Evolutionary conservation across 2,888 invertebrate genomes (phyloP).

Genomic region (Loripinus fragilis): DNA sequence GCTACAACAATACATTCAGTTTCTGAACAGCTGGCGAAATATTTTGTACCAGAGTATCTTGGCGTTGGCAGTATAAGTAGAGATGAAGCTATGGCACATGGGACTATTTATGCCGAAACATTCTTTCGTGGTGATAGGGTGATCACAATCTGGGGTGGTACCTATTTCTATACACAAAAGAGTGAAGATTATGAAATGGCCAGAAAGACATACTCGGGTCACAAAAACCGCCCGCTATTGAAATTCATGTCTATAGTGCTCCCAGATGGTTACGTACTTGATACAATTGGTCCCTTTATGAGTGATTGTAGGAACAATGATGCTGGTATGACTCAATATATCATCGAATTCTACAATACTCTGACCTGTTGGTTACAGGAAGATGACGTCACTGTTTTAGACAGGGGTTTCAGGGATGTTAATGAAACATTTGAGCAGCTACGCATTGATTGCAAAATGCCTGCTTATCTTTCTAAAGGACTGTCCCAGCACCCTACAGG

Average conservation of each 20-base stretch:
- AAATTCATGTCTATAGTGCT: conserved; percentile 12
- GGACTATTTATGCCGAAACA: background rate
- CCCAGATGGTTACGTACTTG: conserved; percentile 12
- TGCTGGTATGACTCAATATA: conserved; percentile 8
- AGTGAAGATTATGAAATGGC: background rate
- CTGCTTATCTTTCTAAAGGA: background rate
- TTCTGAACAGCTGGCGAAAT: background rate
- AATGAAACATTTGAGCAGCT: background rate
- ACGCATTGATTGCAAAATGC: background rate
- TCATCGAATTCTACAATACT: background rate
- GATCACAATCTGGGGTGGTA: background rate
- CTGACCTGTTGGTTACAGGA: background rate
- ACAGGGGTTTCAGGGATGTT: background rate
- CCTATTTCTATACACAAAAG: conserved; percentile 3
- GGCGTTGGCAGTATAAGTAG: background rate
- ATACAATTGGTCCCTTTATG: conserved; percentile 1
- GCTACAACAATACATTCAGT: background rate
- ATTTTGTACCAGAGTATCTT: background rate
- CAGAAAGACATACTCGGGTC: background rate
- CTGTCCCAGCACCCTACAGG: background rate
- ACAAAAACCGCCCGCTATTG: background rate
- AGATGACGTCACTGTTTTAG: background rate
- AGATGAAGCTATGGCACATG: background rate
- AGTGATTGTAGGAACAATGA: conserved; percentile 14
- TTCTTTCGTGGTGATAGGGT: conserved; percentile 5